These are phyloP conservation scores for Sturnus vulgaris DNA, from an alignment of 2,113 vertebrate species.

Conservation along the genomic window DNA sequence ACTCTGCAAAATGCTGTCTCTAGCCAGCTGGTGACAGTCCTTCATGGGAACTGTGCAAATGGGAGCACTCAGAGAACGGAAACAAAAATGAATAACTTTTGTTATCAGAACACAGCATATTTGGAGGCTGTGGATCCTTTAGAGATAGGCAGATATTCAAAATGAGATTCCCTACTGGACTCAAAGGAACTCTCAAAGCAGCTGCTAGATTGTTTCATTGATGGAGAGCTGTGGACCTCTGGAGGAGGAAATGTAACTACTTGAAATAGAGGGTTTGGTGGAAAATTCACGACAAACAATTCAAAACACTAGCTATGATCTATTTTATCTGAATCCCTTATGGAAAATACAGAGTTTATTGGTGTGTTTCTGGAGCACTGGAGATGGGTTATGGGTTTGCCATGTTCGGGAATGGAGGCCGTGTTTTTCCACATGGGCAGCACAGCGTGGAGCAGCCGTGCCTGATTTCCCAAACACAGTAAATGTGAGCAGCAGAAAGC, in stretches of 20 bases:
- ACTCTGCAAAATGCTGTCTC: background rate
- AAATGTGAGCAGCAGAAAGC: background rate
- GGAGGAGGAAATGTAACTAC: background rate
- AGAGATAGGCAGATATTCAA: background rate
- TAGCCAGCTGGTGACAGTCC: background rate
- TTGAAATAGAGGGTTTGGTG: background rate
- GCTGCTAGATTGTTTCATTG: background rate
- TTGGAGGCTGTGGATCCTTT: background rate
- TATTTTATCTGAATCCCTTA: background rate
- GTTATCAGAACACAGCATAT: background rate
- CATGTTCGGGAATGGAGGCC: rapidly evolving
- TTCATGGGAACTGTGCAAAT: background rate
- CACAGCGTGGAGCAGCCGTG: background rate
- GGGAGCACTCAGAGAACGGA: background rate
- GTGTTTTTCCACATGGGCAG: rapidly evolving
- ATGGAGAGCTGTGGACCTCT: background rate
- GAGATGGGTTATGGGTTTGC: background rate
- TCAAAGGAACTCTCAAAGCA: background rate
- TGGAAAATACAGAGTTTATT: background rate
- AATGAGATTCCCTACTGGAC: background rate
- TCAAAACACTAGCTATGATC: background rate
- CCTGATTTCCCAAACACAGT: background rate
- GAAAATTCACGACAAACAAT: background rate
- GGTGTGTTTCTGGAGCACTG: background rate
- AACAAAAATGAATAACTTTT: background rate